Evolutionary conservation across 2,113 vertebrate species (phyloP), one percentile per base, ranked within the genome.

Genomic region (Genyomyrus donnyi): DNA sequence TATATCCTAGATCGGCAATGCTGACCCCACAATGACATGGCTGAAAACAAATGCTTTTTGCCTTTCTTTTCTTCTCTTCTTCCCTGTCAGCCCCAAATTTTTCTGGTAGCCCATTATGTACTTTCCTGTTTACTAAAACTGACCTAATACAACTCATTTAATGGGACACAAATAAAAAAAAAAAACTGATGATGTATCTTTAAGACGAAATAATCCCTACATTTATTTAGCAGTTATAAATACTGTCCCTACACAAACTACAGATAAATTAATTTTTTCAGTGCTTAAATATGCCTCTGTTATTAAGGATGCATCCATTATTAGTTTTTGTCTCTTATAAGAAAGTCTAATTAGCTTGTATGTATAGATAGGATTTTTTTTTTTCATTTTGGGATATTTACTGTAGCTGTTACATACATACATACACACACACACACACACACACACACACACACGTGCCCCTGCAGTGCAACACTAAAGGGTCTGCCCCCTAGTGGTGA

Each of bases 1-100:
- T 49, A 58, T 56, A 88, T 58, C 35, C 3, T 58, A 53, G 10
- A 88, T 58, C 21, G 9, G 31, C 31, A 39, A 42, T 88, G 86
- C 86, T 66, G 21, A 39, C 39, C 56, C 87, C 48, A 88, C 42
- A 88, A 88, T 62, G 88, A 27, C 88, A 88, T 48, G 88, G 21
- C 88, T 74, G 45, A 3, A 58, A 74, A 74, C 42, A 88, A 56
- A 88, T 45, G 42, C 24, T 31, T 39, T 46, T 31, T 88, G 21
- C 45, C 27, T 46, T 88, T 88, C 87, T 88, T 88, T 48, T 74
- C 58, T 88, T 88, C n/a, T 70, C 19, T 31, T 70, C 35, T 48
- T 70, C 52, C 56, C 35, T 70, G 58, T 70, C 58, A 70, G 42
- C 45, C 52, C 53, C 35, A 31, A 21, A 6, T 62, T 62, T 53